Conservation (phyloP, 2,113 vertebrate species). For the Panthera leo region DNA sequence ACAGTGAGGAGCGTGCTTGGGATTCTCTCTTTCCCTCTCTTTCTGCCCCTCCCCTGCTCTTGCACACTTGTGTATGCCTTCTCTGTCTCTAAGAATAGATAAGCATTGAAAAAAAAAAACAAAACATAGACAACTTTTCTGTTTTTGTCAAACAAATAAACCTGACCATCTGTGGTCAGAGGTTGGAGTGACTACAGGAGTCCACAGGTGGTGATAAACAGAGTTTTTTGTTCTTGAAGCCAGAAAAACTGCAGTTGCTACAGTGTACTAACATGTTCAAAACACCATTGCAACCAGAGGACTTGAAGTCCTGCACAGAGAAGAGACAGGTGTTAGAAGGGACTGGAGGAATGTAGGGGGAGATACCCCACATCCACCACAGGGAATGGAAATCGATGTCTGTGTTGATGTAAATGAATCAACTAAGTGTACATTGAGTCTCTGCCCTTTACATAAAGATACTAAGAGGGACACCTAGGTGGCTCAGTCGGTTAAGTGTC, state of each 20-base stretch:
- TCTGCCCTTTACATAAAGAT: neutral
- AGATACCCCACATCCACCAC: neutral
- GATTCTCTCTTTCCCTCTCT: too few species aligned
- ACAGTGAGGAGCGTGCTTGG: too few species aligned
- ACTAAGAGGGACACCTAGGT: neutral
- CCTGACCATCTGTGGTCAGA: neutral
- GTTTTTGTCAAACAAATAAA: conserved; percentile 4
- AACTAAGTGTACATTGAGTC: neutral
- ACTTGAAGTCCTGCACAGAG: neutral
- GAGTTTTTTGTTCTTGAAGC: neutral
- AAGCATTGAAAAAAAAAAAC: neutral
- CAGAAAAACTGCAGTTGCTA: neutral
- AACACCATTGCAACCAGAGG: neutral
- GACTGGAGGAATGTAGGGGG: neutral
- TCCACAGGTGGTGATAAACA: neutral
- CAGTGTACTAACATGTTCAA: neutral
- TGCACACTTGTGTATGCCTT: too few species aligned
- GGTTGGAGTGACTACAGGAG: neutral
- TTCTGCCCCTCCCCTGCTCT: too few species aligned
- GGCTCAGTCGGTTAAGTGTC: too few species aligned
- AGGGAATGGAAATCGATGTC: neutral
- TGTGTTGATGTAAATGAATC: neutral
- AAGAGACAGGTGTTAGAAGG: neutral
- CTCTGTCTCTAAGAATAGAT: too few species aligned
- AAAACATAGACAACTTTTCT: neutral